These are phyloP conservation scores for Dolichotis patagonum DNA, from an alignment of 2,113 vertebrate genomes.

Conservation along the genomic window DNA sequence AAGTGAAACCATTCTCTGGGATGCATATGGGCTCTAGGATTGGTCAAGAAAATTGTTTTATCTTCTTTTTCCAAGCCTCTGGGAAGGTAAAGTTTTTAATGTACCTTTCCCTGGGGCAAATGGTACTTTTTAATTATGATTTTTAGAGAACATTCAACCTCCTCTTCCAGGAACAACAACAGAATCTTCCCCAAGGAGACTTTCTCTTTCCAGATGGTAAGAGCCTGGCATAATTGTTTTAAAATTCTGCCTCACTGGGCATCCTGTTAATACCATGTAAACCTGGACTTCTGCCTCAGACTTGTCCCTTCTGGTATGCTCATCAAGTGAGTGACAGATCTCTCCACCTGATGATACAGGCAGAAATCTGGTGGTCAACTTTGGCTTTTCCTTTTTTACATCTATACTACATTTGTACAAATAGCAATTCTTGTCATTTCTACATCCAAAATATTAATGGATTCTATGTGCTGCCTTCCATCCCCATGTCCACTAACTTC, in stretches of 20 bases:
- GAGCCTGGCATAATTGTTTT: slow-evolving; percentile 47
- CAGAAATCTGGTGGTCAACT: neutral
- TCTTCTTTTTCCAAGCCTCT: neutral
- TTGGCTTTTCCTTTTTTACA: neutral
- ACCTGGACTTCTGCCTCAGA: neutral
- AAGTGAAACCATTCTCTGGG: neutral
- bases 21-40: neutral
- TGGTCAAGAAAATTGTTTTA: slow-evolving; percentile 30
- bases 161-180: slow-evolving; percentile 56
- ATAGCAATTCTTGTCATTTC: neutral
- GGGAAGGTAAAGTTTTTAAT: neutral
- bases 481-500: neutral
- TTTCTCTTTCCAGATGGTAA: slow-evolving; percentile 61
- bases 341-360: neutral
- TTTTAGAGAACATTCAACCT: slow-evolving; percentile 28
- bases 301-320: neutral
- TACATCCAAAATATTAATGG: neutral
- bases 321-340: neutral
- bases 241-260: slow-evolving; percentile 29
- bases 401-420: neutral
- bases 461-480: neutral
- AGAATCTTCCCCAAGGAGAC: slow-evolving; percentile 50
- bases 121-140: slow-evolving; percentile 32
- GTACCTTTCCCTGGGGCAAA: neutral
- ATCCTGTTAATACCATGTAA: slow-evolving; percentile 44